A percentile compares a stretch with the other conserved stretches of the same genome.
phyloP scores from a whole-genome alignment of 2,888 invertebrate species.

The Copidosoma aretas region DNA sequence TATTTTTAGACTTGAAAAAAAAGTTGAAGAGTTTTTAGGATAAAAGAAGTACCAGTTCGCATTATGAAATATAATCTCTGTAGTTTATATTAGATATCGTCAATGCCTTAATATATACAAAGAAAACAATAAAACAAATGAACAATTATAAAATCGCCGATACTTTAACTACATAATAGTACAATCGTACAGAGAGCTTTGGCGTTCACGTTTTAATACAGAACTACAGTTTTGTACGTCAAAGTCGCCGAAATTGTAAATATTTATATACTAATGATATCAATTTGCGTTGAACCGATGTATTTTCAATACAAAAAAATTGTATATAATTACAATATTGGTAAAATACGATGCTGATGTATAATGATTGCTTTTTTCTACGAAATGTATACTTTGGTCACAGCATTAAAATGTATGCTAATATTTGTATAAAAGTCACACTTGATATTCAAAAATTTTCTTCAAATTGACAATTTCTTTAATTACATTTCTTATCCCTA shows the following conservation, averaged over 20 bases:
- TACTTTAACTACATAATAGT: not conserved
- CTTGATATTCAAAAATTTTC: too few species aligned
- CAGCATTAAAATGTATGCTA: slow-evolving; percentile 12
- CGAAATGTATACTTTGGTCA: slow-evolving; percentile 4
- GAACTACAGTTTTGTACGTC: not conserved
- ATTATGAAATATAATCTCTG: slow-evolving; percentile 37
- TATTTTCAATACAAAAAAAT: slow-evolving; percentile 4
- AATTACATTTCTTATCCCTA: too few species aligned
- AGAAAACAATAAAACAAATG: too few species aligned
- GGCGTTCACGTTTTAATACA: slow-evolving; percentile 9
- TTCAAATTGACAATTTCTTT: too few species aligned
- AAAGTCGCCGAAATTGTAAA: slow-evolving; percentile 2
- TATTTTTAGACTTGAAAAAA: not conserved
- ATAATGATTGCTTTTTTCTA: slow-evolving; percentile 11
- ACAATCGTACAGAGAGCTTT: slow-evolving; percentile 13
- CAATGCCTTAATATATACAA: slow-evolving; percentile 18
- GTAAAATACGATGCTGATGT: not conserved
- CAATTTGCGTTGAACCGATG: slow-evolving; percentile 7
- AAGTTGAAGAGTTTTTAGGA: not conserved
- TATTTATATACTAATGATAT: slow-evolving; percentile 5
- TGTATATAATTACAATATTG: too few species aligned
- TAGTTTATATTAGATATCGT: slow-evolving; percentile 28
- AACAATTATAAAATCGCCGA: too few species aligned
- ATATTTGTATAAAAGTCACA: not conserved
- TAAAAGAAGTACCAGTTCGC: slow-evolving; percentile 7